Evolutionary conservation across 2,888 invertebrate genomes (phyloP), one percentile per base, ranked within the genome.

Genomic region (Pheosia gnoma): DNA sequence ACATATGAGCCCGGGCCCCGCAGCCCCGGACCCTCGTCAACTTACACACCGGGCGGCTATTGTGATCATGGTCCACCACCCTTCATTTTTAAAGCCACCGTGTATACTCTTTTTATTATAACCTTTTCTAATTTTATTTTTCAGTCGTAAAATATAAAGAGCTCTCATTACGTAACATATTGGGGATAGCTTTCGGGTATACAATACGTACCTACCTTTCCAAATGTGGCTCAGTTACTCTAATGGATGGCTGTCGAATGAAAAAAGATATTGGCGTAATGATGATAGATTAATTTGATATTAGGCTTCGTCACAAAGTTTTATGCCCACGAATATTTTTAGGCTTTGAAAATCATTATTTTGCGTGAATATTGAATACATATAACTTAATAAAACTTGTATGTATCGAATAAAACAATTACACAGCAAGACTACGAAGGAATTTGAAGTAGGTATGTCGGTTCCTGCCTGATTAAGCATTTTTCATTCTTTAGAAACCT

Each of bases 11-110:
- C 49, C 60, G 25, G 62, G 59, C 54, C 57, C 2, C 25, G 25
- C 25, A 25, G 55, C 51, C 56, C 59, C 54, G 57, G 64, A 63
- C 71, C 67, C 65, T 60, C 67, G 68, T 67, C 71, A 71, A 67
- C 59, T 62, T 56, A 54, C 62, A 61, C 63, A 68, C 63, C 60
- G 61, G 36, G 62, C 59, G 47, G 59, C 59, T 58, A 65, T 72
- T 75, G 63, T 68, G 52, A 54, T 59, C 47, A 43, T 66, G 37
- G 55, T 41, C 60, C 57, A 47, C 6, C 59, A 51, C n/a, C 55
- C 61, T 66, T 66, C 45, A 67, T 58, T 51, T 60, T 62, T 56
- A 59, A 59, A 67, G 58, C 60, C 25, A 62, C 62, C 66, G 58
- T 53, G 62, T 57, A 43, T 51, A 58, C 59, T 49, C 60, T 54